Conservation (phyloP, 2,888 invertebrate genomes). For the Diarsia mendica region DNA sequence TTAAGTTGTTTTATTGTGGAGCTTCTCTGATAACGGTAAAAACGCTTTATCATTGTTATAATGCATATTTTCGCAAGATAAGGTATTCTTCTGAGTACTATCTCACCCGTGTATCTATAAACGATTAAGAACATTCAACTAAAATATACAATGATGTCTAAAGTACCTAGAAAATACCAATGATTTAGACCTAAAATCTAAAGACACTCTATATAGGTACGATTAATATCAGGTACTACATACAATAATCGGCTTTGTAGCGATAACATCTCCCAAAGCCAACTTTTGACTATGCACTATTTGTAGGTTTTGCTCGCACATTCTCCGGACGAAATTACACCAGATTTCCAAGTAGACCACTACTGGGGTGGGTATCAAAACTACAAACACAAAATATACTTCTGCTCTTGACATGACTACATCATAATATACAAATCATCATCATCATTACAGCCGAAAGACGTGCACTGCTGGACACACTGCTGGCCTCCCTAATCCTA, state of each 20-base stretch:
- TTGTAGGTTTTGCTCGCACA: not conserved
- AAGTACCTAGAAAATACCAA: not conserved
- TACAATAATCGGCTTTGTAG: not conserved
- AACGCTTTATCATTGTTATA: not conserved
- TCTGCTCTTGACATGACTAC: too few species aligned
- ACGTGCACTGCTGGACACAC: too few species aligned
- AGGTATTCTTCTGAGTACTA: not conserved
- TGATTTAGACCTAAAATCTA: not conserved
- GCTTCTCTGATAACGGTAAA: not conserved
- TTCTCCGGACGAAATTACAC: not conserved
- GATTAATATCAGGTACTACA: not conserved
- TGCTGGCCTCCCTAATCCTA: too few species aligned
- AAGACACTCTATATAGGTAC: not conserved
- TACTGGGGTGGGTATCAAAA: too few species aligned
- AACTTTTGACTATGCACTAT: not conserved
- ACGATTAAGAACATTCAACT: not conserved
- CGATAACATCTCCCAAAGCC: not conserved
- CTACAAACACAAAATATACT: too few species aligned
- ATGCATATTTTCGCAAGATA: not conserved
- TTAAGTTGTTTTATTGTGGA: not conserved
- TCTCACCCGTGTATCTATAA: not conserved
- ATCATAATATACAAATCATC: too few species aligned
- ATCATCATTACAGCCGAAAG: too few species aligned
- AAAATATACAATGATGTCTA: not conserved
- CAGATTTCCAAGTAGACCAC: not conserved